A percentile compares a stretch with the other conserved stretches of the same genome.
These are phyloP conservation scores for Caenorhabditis sp. DNA, from an alignment of 2,888 invertebrate species.

Conservation along the genomic window DNA sequence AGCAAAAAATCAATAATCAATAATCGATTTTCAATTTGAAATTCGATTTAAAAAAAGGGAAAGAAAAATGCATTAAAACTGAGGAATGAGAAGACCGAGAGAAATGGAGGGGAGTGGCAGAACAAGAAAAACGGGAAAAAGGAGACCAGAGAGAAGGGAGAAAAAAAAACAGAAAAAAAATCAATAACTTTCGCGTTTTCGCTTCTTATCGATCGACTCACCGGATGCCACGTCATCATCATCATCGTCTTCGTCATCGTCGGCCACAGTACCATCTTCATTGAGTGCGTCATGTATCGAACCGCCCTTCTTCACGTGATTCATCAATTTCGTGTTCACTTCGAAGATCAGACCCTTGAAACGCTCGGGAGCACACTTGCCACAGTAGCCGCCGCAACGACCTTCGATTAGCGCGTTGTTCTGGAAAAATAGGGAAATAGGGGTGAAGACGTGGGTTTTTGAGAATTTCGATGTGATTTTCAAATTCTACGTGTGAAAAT, in stretches of 20 bases:
- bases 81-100: background rate
- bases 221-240: conserved; percentile 14
- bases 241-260: conserved; percentile 10
- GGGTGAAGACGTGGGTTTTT: too few relatives aligned
- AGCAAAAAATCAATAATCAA: background rate
- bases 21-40: too few relatives aligned
- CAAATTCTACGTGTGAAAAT: too few relatives aligned
- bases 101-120: too few relatives aligned
- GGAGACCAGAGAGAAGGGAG: conserved; percentile 49
- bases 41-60: conserved; percentile 19
- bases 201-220: background rate
- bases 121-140: background rate
- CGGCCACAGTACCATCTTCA: too few relatives aligned
- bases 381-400: conserved; percentile 82
- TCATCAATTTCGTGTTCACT: conserved; percentile 47
- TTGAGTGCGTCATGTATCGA: conserved; percentile 31
- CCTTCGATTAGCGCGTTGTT: conserved; percentile 80
- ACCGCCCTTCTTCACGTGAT: conserved; percentile 48
- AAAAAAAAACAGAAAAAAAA: conserved; percentile 6
- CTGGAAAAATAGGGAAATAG: conserved; percentile 76
- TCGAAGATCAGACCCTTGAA: conserved; percentile 82
- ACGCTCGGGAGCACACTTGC: conserved; percentile 80
- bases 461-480: background rate
- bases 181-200: background rate
- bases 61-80: conserved; percentile 24